Conservation (phyloP, 2,797 vertebrate genomes). For the Catharus ustulatus region DNA sequence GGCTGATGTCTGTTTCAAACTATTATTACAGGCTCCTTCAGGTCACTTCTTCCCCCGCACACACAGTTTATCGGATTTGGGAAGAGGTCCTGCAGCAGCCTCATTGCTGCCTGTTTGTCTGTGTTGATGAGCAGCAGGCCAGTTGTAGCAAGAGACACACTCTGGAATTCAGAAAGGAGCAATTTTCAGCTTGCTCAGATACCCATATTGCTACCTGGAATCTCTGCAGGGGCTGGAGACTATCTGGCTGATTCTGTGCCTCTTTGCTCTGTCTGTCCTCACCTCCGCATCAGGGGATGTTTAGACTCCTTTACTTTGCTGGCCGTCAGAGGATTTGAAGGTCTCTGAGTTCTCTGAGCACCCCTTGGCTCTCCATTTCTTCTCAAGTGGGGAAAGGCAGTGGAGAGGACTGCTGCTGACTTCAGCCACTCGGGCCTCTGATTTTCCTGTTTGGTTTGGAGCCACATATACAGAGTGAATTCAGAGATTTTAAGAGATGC, state of each 20-base stretch:
- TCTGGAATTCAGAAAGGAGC: not conserved
- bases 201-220: not conserved
- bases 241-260: not conserved
- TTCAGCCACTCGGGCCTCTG: not conserved
- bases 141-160: not conserved
- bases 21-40: not conserved
- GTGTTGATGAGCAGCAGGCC: not conserved
- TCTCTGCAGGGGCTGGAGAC: conserved; percentile 17
- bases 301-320: not conserved
- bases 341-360: conserved; percentile 12
- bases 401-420: not conserved
- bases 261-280: conserved; percentile 10
- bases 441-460: conserved; percentile 4
- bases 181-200: conserved; percentile 40
- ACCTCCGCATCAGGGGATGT: conserved; percentile 1
- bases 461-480: not conserved
- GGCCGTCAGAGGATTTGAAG: conserved; percentile 37
- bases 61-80: not conserved
- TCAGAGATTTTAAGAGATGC: not conserved
- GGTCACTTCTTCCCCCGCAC: not conserved
- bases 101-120: not conserved
- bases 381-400: not conserved
- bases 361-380: not conserved
- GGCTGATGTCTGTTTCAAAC: not conserved
- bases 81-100: not conserved